These are phyloP conservation scores for Calephelis nemesis DNA, from an alignment of 1,140 invertebrate species.

Conservation along the genomic window DNA sequence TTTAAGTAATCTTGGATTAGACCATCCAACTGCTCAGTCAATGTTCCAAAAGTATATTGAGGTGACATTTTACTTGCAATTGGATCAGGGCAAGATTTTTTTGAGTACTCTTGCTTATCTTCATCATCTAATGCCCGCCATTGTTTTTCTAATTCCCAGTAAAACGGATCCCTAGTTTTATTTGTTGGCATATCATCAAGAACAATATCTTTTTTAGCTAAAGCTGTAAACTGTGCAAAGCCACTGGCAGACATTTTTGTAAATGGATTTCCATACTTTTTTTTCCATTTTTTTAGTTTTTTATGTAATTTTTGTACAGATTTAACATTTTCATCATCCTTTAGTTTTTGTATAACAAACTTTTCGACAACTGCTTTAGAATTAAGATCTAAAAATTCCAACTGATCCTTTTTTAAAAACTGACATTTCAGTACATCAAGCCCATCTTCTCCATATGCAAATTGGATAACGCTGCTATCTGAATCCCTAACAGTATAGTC, in stretches of 20 bases:
- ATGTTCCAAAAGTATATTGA: conserved; percentile 88
- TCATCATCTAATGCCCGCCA: conserved; percentile 82
- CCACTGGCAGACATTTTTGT: conserved; percentile 62
- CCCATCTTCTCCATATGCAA: conserved; percentile 98
- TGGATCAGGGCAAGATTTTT: conserved; percentile 86
- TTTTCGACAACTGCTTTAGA: conserved; percentile 82
- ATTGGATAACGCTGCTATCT: conserved; percentile 97
- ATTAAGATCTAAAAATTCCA: conserved; percentile 92
- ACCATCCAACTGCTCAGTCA: conserved; percentile 88
- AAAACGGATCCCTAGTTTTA: conserved; percentile 62
- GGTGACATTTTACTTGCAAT: conserved; percentile 84
- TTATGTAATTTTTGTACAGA: conserved; percentile 75
- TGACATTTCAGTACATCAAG: conserved; percentile 93
- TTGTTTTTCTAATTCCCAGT: conserved; percentile 81
- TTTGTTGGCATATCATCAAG: conserved; percentile 53
- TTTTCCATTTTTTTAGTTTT: conserved; percentile 82
- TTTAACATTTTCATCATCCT: conserved; percentile 71
- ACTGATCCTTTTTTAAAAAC: conserved; percentile 89
- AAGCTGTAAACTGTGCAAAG: conserved; percentile 49
- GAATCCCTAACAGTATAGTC: conserved; percentile 97
- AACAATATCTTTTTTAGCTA: conserved; percentile 50
- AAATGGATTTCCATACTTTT: conserved; percentile 76
- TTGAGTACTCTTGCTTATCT: conserved; percentile 76
- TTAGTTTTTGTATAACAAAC: conserved; percentile 80
- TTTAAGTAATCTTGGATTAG: conserved; percentile 85